Evolutionary conservation across 2,113 vertebrate species (phyloP).

Genomic region (Scophthalmus maximus): DNA sequence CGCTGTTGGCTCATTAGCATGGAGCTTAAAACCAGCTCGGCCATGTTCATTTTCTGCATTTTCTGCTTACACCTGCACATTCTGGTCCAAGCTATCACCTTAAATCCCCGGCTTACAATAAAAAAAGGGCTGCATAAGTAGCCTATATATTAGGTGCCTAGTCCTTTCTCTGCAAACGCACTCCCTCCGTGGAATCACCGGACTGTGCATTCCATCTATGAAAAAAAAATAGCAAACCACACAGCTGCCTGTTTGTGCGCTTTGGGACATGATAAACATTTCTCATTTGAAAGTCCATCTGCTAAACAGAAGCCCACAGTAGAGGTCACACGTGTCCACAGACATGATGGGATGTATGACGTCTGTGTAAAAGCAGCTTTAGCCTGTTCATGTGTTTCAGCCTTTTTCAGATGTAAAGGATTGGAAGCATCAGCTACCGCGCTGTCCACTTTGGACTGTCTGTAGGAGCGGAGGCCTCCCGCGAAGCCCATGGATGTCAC

Average conservation of each 20-base stretch:
- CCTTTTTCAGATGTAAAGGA: slow-evolving; percentile 6
- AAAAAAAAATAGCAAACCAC: slow-evolving; percentile 3
- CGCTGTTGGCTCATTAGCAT: slow-evolving; percentile 33
- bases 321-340: no score
- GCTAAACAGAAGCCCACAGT: slow-evolving; percentile 7
- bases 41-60: slow-evolving; percentile 46
- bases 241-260: slow-evolving; percentile 9
- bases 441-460: neutral
- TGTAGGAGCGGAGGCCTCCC: neutral
- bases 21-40: slow-evolving; percentile 25
- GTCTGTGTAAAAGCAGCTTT: neutral
- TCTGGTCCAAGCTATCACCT: slow-evolving; percentile 44
- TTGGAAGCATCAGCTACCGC: neutral
- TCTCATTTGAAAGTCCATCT: slow-evolving; percentile 25
- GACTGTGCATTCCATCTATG: slow-evolving; percentile 31
- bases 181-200: slow-evolving; percentile 5
- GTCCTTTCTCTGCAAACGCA: slow-evolving; percentile 15
- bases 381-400: no score
- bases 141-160: slow-evolving; percentile 51
- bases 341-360: slow-evolving; percentile 12
- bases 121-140: slow-evolving; percentile 64
- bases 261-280: slow-evolving; percentile 23
- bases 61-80: slow-evolving; percentile 70
- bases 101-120: slow-evolving; percentile 51
- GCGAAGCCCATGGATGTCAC: slow-evolving; percentile 37